Conservation (phyloP, 2,888 invertebrate species). For the Cryptus viduatorius region DNA sequence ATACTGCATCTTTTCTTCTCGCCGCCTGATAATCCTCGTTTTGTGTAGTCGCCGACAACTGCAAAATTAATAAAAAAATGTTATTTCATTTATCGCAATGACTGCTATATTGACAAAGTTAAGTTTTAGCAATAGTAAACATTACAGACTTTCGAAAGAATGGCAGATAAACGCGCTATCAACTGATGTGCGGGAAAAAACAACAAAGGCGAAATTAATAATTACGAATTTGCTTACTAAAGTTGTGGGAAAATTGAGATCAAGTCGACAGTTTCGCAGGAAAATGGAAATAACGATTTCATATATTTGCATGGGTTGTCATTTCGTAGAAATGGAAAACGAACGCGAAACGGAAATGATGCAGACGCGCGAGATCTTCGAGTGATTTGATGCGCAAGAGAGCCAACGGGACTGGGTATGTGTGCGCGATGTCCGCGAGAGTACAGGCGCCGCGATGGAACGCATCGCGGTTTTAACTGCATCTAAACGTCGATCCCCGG, state of each 20-base stretch:
- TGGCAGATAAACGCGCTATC: no score
- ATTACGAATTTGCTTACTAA: neutral
- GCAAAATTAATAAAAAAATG: conserved; percentile 68
- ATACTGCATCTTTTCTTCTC: conserved; percentile 94
- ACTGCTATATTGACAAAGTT: neutral
- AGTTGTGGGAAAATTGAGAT: neutral
- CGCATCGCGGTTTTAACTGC: conserved; percentile 56
- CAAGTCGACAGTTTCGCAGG: conserved; percentile 4
- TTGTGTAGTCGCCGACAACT: conserved; percentile 91
- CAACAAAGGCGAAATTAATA: no score
- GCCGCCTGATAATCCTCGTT: conserved; percentile 92
- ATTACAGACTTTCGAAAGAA: neutral
- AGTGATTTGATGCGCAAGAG: conserved; percentile 32
- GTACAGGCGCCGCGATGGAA: conserved; percentile 37
- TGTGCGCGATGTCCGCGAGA: conserved; percentile 21
- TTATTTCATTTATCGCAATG: neutral
- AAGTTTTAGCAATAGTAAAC: neutral
- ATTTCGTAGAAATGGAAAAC: conserved; percentile 24
- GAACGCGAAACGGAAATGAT: conserved; percentile 42
- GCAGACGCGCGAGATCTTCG: conserved; percentile 39
- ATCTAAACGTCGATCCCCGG: conserved; percentile 70
- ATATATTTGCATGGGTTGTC: neutral
- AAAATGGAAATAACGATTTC: conserved; percentile 7
- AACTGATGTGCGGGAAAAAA: no score
- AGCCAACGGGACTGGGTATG: neutral